Evolutionary conservation across 2,113 vertebrate species (phyloP).

Genomic region (Dermatemys mawii): DNA sequence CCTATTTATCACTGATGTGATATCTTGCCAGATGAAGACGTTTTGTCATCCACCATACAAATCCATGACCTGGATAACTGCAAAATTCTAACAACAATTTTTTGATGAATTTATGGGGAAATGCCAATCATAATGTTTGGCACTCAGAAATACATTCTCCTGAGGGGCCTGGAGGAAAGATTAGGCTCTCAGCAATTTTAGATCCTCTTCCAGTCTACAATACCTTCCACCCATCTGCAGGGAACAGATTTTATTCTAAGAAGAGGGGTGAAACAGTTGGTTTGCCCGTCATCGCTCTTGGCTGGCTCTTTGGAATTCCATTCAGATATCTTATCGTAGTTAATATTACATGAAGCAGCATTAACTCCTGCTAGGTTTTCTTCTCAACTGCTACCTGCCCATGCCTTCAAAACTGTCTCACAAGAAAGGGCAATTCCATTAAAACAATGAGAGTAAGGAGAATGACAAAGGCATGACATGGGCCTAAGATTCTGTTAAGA

Average conservation of each 20-base stretch:
- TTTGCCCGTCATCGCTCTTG: rapidly evolving
- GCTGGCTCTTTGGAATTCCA: not conserved
- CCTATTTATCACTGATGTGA: rapidly evolving
- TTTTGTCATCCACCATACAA: not conserved
- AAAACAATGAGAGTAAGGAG: not conserved
- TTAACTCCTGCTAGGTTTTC: not conserved
- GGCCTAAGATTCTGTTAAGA: not conserved
- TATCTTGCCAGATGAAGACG: not conserved
- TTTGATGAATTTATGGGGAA: not conserved
- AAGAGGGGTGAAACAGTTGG: not conserved
- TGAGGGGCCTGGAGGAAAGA: not conserved
- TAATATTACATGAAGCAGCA: not conserved
- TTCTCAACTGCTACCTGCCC: not conserved
- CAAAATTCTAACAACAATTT: not conserved
- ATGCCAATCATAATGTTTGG: not conserved
- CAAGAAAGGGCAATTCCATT: not conserved
- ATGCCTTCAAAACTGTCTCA: not conserved
- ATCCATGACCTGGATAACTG: not conserved
- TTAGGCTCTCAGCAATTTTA: not conserved
- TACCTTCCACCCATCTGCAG: not conserved
- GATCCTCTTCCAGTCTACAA: not conserved
- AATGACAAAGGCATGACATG: not conserved
- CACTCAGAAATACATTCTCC: not conserved
- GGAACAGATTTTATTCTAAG: not conserved
- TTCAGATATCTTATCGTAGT: not conserved